Base-by-base conservation (phyloP, 2,888 invertebrate genomes). In the Aphrophora alni region DNA sequence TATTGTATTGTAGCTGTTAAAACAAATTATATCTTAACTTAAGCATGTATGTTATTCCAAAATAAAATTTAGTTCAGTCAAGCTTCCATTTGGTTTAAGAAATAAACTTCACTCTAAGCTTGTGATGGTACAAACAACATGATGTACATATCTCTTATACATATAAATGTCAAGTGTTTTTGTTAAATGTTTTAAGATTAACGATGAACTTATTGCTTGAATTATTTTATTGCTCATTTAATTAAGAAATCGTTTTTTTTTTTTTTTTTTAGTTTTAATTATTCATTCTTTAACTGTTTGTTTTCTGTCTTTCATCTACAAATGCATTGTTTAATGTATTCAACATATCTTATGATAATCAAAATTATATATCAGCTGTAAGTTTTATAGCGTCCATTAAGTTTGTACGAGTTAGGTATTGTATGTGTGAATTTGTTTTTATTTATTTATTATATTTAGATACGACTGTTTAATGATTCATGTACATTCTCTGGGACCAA, bases 131-230 rank as follows among this genome's bases (percentile, higher is more conserved):
- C 59, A 59, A 59, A 59, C 1, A 59, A 59, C 21, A 21, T 59
- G 44, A 59, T 59, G 59, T 59, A 59, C 59, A 59, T 59, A 59
- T 59, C 59, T 59, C 59, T 59, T 59, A 59, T 59, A 59, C 59
- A 33, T 33, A 8, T 33, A 33, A 33, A 33, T 33, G 33, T 33
- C 33, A 33, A 5, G 33, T 33, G 33, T 33, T 33, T n/a, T 33
- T 33, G 33, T 33, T 33, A 33, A 33, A 33, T 33, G 33, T 33
- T 33, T 33, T 33, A 5, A 5, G 3, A 5, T 33, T n/a, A n/a
- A n/a, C n/a, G n/a, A n/a, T n/a, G n/a, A n/a, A n/a, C n/a, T n/a
- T 33, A 33, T 33, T 33, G 33, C 33, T 33, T 33, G 33, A 33
- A 3, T 3, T 33, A n/a, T 33, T 33, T 33, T 33, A 33, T 33